Base-by-base conservation (phyloP, 2,797 vertebrate genomes). In the Luscinia megarhynchos region DNA sequence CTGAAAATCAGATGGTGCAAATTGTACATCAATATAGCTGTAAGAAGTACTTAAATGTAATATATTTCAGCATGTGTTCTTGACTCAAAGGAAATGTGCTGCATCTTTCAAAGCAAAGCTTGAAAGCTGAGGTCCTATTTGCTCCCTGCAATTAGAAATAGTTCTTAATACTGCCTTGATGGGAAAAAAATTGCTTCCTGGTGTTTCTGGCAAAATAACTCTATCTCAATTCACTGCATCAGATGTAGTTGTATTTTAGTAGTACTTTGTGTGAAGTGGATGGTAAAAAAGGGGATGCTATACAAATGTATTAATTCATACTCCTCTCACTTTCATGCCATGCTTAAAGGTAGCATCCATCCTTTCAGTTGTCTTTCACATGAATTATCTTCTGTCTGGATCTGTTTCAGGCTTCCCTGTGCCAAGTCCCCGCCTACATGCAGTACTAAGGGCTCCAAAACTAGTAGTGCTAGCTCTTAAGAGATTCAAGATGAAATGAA, bases 1-100 rank as follows among this genome's bases (percentile, higher is more conserved):
- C 94, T 95, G 92, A 95, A 95, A 87, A 89, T 95, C 94, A 95
- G 94, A 95, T 97, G 95, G 95, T 7, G 46, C 58, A 95, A 95
- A 92, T 83, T 16, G 67, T 75, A 84, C 19, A 77, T 89, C 87
- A 89, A 72, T 46, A 78, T 29, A 87, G 89, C 89, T 85, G 61
- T 64, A 85, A 89, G 79, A 82, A 94, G 75, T 46, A 80, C 43
- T 92, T 75, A 77, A 89, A 87, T 61, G 66, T 85, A 85, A 95
- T 27, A 32, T 77, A 89, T 89, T 93, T 92, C 84, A 83, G 90
- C 92, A 94, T 77, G 78, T 94, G 84, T 87, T 96, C 84, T 87
- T 51, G 81, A 90, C 88, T 93, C 64, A 87, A 61, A 95, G 84
- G 89, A 95, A 92, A 80, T 83, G 45, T 46, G 86, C 51, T 90